Conservation (phyloP, 2,888 invertebrate species). For the Aelia acuminata region DNA sequence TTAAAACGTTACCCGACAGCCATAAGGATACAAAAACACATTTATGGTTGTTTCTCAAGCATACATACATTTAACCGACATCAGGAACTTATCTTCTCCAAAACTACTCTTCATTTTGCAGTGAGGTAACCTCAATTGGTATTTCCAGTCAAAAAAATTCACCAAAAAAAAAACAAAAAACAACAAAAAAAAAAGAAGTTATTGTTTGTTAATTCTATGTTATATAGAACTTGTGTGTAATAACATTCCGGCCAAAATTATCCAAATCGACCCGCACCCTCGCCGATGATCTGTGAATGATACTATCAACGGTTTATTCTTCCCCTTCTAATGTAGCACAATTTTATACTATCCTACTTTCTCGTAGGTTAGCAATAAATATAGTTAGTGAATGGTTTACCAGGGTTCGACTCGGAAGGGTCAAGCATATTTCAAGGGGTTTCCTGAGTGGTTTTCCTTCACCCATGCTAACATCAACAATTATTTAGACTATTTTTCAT, state of each 20-base stretch:
- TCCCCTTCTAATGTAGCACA: slow-evolving; percentile 53
- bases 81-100: slow-evolving; percentile 49
- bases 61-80: slow-evolving; percentile 26
- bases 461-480: slow-evolving; percentile 61
- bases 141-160: slow-evolving; percentile 15
- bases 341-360: slow-evolving; percentile 64
- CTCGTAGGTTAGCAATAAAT: slow-evolving; percentile 65
- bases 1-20: slow-evolving; percentile 46
- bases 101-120: slow-evolving; percentile 50
- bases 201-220: slow-evolving; percentile 47
- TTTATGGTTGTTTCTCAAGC: slow-evolving; percentile 39
- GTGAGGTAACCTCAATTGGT: slow-evolving; percentile 44
- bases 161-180: too few species aligned
- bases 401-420: slow-evolving; percentile 62
- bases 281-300: slow-evolving; percentile 59
- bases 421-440: slow-evolving; percentile 58
- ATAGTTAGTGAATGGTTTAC: slow-evolving; percentile 65
- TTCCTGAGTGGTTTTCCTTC: slow-evolving; percentile 62
- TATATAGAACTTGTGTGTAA: slow-evolving; percentile 52
- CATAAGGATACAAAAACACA: slow-evolving; percentile 23
- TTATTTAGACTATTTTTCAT: slow-evolving; percentile 1
- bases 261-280: slow-evolving; percentile 53
- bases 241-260: slow-evolving; percentile 60
- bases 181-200: too few species aligned
- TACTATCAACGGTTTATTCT: slow-evolving; percentile 50